phyloP scores from a whole-genome alignment of 1,140 invertebrate species.

The Apocrypta bakeri region DNA sequence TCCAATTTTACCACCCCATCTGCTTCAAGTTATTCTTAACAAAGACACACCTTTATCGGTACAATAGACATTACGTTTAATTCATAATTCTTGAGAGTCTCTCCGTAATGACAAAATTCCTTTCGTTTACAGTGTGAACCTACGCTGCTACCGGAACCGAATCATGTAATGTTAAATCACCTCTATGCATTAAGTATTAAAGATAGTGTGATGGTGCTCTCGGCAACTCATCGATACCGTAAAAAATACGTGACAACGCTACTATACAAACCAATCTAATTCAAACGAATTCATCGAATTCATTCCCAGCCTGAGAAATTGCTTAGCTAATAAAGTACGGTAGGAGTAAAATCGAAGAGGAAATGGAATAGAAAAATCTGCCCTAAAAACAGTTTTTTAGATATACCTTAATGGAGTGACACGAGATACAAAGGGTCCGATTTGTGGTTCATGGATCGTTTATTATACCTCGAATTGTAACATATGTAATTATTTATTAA shows the following conservation, averaged over 20 bases:
- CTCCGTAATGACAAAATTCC: neutral
- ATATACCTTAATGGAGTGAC: conserved; percentile 38
- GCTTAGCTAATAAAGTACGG: conserved; percentile 35
- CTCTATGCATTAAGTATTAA: conserved; percentile 99
- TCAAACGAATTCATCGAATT: conserved; percentile 43
- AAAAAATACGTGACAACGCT: conserved; percentile 99
- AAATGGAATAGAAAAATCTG: conserved; percentile 36
- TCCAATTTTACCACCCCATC: conserved; percentile 97
- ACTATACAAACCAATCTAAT: conserved; percentile 98
- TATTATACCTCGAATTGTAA: conserved; percentile 64
- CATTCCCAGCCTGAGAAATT: conserved; percentile 54
- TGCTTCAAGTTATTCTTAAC: conserved; percentile 98
- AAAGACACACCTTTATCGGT: conserved; percentile 97
- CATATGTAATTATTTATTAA: conserved; percentile 69
- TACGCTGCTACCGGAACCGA: conserved; percentile 97
- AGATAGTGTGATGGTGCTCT: conserved; percentile 99
- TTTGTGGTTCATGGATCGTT: conserved; percentile 50
- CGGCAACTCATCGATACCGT: conserved; percentile 96
- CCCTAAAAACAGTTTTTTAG: conserved; percentile 43
- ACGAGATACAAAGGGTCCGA: conserved; percentile 38
- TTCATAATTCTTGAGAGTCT: neutral
- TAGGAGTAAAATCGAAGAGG: conserved; percentile 16
- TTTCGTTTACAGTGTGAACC: conserved; percentile 91
- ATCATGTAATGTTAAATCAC: conserved; percentile 99
- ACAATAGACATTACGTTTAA: conserved; percentile 70